Evolutionary conservation across 1,140 invertebrate species (phyloP).

Genomic region (Acromyrmex heyeri): DNA sequence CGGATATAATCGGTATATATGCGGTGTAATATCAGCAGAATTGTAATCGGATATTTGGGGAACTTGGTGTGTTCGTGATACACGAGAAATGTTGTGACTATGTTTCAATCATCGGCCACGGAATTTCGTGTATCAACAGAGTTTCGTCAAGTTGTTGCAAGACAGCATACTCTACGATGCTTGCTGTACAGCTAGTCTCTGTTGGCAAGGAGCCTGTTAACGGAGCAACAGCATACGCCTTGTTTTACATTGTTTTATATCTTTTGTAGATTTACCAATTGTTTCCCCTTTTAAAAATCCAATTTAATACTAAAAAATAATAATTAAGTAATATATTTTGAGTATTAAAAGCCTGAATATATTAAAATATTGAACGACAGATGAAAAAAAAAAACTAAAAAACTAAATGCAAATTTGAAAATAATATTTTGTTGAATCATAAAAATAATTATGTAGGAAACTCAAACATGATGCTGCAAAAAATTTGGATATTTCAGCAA

Average conservation of each 20-base stretch:
- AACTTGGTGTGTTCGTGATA: not conserved
- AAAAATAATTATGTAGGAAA: too few species aligned
- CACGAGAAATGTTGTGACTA: not conserved
- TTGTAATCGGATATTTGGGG: conserved; percentile 1
- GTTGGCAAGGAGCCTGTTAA: not conserved
- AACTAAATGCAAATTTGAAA: too few species aligned
- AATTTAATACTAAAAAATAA: too few species aligned
- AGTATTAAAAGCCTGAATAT: too few species aligned
- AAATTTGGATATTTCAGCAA: too few species aligned
- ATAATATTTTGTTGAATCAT: too few species aligned
- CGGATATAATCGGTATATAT: not conserved
- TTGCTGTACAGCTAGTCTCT: not conserved
- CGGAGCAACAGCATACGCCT: not conserved
- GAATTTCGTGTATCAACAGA: not conserved
- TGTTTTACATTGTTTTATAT: not conserved
- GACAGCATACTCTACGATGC: not conserved
- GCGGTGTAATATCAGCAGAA: not conserved
- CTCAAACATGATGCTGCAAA: too few species aligned
- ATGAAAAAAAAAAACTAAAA: too few species aligned
- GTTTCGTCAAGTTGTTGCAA: conserved; percentile 4
- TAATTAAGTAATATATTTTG: too few species aligned
- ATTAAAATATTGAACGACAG: too few species aligned
- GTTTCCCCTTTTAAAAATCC: too few species aligned
- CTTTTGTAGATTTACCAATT: not conserved
- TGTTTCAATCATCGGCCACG: not conserved